Evolutionary conservation across 2,888 invertebrate genomes (phyloP).

Genomic region (Spodoptera picta): DNA sequence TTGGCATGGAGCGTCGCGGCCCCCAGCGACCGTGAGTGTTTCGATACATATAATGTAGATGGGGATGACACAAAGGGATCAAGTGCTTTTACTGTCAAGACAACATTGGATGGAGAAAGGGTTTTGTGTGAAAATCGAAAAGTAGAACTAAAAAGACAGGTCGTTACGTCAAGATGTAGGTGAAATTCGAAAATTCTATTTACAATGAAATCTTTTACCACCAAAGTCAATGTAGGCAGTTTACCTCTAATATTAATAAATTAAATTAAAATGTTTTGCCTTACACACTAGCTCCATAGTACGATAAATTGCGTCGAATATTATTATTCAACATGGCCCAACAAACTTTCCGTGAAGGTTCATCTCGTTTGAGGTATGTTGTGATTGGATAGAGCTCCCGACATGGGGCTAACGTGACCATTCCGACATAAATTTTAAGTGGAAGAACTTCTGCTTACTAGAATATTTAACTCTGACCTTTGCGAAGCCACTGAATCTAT

Average conservation of each 20-base stretch:
- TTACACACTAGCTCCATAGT: slow-evolving; percentile 1
- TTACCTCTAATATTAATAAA: slow-evolving; percentile 2
- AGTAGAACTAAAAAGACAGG: background rate
- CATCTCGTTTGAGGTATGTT: slow-evolving; percentile 32
- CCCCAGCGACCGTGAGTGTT: slow-evolving; percentile 78
- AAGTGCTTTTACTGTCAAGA: slow-evolving; percentile 17
- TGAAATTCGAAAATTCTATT: background rate
- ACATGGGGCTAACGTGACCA: slow-evolving; percentile 39
- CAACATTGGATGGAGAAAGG: slow-evolving; percentile 6
- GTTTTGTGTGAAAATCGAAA: slow-evolving; percentile 3
- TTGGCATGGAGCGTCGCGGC: slow-evolving; percentile 62
- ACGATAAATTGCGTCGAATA: slow-evolving; percentile 36
- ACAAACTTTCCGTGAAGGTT: slow-evolving; percentile 43
- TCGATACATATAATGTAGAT: slow-evolving; percentile 24
- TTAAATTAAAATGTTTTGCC: slow-evolving; percentile 1
- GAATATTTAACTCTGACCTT: slow-evolving; percentile 28
- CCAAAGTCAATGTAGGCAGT: background rate
- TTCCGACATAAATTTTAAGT: slow-evolving; percentile 26
- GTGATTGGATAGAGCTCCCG: slow-evolving; percentile 49
- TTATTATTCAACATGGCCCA: slow-evolving; percentile 50
- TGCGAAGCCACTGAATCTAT: slow-evolving; percentile 8
- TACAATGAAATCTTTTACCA: slow-evolving; percentile 1
- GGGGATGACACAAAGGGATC: slow-evolving; percentile 22
- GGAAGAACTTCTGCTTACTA: slow-evolving; percentile 19
- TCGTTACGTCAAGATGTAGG: background rate